Percentiles rank a stretch among this genome's conserved stretches.
Evolutionary conservation across 2,888 invertebrate species (phyloP).

Genomic region (Labia minor): DNA sequence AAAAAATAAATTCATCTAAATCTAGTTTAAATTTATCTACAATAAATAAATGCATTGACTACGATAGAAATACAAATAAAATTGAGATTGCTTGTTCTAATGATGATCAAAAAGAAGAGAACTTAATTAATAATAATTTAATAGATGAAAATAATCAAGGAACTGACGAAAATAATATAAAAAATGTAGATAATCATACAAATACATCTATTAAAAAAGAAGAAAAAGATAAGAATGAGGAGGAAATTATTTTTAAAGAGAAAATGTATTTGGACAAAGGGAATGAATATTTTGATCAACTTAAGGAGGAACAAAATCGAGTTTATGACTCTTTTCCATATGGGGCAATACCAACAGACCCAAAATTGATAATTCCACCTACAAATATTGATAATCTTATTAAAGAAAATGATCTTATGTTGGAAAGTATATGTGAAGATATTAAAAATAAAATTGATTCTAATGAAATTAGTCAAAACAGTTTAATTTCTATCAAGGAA

Average conservation of each 20-base stretch:
- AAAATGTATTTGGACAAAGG: too few species aligned
- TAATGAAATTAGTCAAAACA: neutral
- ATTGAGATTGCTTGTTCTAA: neutral
- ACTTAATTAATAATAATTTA: neutral
- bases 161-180: neutral
- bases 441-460: neutral
- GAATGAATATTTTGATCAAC: too few species aligned
- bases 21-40: neutral
- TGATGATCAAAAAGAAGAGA: neutral
- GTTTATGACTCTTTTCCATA: neutral
- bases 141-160: neutral
- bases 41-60: too few species aligned
- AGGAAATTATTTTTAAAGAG: neutral
- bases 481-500: neutral
- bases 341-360: neutral
- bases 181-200: neutral
- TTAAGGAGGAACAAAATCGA: neutral
- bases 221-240: neutral
- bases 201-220: neutral
- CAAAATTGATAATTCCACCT: neutral
- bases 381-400: neutral
- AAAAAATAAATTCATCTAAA: neutral
- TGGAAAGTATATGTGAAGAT: neutral
- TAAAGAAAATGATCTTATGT: neutral
- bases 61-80: neutral